Conservation (phyloP, 2,888 invertebrate species). For the Dioctria linearis region DNA sequence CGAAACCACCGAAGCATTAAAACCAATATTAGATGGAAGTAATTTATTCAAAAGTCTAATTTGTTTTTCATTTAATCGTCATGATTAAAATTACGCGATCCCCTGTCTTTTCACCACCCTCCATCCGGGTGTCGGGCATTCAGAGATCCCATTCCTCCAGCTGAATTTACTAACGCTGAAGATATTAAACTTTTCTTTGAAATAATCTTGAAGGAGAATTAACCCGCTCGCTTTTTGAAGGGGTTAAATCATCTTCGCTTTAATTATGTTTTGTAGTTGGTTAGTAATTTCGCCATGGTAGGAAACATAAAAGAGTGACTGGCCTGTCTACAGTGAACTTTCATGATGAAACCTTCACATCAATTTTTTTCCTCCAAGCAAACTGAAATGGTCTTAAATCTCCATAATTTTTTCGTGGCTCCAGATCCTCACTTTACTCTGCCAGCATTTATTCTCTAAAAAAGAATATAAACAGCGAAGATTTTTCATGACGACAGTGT, state of each 20-base stretch:
- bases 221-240: slow-evolving; percentile 44
- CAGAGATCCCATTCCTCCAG: too few relatives aligned
- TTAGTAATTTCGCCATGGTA: slow-evolving; percentile 25
- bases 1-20: slow-evolving; percentile 30
- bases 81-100: slow-evolving; percentile 48
- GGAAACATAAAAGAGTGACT: slow-evolving; percentile 13
- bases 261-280: slow-evolving; percentile 34
- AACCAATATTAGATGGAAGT: slow-evolving; percentile 51
- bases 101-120: not conserved
- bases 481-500: slow-evolving; percentile 52
- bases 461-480: slow-evolving; percentile 51
- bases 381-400: slow-evolving; percentile 46
- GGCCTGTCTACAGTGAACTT: slow-evolving; percentile 23
- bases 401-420: slow-evolving; percentile 41
- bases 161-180: not conserved
- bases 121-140: not conserved
- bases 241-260: slow-evolving; percentile 34
- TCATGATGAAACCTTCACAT: slow-evolving; percentile 17
- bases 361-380: slow-evolving; percentile 12
- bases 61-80: slow-evolving; percentile 51
- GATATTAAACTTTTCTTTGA: slow-evolving; percentile 46
- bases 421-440: slow-evolving; percentile 26
- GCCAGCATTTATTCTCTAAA: slow-evolving; percentile 27
- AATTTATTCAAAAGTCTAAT: slow-evolving; percentile 50
- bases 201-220: slow-evolving; percentile 45